Conservation (phyloP, 2,113 vertebrate genomes). For the Chlamydotis undulata region DNA sequence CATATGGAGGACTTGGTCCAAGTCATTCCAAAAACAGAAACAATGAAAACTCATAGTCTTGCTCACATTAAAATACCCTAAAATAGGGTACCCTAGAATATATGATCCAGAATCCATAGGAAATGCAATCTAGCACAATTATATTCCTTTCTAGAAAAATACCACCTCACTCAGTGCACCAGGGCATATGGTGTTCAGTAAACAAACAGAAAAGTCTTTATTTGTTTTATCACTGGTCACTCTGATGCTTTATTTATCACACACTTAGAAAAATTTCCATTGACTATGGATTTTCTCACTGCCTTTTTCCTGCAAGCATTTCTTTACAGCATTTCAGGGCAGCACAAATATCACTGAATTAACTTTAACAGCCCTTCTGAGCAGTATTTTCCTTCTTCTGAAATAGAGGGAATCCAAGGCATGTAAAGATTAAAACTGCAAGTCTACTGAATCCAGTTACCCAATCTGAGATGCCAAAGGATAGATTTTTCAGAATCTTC, state of each 20-base stretch:
- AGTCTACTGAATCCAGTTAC: not conserved
- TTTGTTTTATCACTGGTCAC: not conserved
- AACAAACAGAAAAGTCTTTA: not conserved
- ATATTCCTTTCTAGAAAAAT: not conserved
- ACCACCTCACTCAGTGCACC: not conserved
- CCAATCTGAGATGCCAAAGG: not conserved
- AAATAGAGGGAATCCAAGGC: not conserved
- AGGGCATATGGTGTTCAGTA: not conserved
- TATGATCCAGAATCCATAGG: not conserved
- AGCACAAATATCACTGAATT: not conserved
- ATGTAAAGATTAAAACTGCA: not conserved
- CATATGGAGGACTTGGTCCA: not conserved
- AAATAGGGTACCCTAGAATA: not conserved
- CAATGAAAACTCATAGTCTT: not conserved
- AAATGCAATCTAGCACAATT: not conserved
- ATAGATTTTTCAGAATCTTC: not conserved
- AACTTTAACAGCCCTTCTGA: not conserved
- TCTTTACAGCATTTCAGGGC: not conserved
- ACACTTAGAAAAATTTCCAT: not conserved
- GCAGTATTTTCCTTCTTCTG: not conserved
- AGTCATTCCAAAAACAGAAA: not conserved
- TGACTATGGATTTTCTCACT: not conserved
- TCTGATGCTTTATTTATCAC: not conserved
- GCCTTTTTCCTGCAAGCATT: not conserved
- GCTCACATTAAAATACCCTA: not conserved